Evolutionary conservation across 2,113 vertebrate species (phyloP).

Genomic region (Lepus timidus): DNA sequence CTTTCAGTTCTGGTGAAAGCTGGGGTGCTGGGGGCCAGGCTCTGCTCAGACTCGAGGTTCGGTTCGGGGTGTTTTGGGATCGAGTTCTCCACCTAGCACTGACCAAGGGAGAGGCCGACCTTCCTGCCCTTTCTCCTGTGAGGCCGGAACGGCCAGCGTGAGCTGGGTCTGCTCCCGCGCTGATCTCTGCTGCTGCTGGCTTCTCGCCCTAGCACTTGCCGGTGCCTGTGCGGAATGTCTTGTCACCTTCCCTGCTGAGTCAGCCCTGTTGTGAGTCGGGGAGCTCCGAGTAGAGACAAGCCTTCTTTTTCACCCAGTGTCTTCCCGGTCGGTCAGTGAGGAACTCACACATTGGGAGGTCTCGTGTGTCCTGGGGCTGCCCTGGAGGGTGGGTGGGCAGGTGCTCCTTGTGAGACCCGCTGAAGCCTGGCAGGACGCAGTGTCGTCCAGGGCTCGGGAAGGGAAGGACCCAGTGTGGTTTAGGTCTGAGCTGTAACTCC

Average conservation of each 20-base stretch:
- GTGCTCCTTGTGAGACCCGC: neutral
- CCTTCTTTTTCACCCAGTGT: neutral
- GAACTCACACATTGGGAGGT: neutral
- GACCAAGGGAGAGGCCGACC: neutral
- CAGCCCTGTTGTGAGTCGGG: neutral
- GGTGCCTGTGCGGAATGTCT: too few relatives aligned
- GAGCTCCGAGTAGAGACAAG: neutral
- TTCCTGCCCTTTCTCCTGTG: neutral
- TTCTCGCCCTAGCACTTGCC: too few relatives aligned
- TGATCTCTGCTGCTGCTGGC: too few relatives aligned
- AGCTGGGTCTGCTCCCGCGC: neutral
- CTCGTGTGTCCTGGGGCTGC: neutral
- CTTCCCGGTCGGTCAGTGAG: neutral
- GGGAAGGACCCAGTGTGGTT: conserved; percentile 28
- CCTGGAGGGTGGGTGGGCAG: neutral
- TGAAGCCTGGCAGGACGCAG: conserved; percentile 20
- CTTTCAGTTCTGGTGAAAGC: neutral
- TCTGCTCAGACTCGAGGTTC: neutral
- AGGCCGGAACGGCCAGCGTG: neutral
- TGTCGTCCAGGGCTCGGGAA: neutral
- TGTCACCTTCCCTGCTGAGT: neutral
- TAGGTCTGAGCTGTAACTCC: conserved; percentile 50
- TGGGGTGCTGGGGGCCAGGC: neutral
- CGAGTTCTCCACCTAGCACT: neutral
- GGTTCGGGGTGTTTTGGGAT: neutral